Base-by-base conservation (phyloP, 1,140 invertebrate species). In the Heterodera schachtii region DNA sequence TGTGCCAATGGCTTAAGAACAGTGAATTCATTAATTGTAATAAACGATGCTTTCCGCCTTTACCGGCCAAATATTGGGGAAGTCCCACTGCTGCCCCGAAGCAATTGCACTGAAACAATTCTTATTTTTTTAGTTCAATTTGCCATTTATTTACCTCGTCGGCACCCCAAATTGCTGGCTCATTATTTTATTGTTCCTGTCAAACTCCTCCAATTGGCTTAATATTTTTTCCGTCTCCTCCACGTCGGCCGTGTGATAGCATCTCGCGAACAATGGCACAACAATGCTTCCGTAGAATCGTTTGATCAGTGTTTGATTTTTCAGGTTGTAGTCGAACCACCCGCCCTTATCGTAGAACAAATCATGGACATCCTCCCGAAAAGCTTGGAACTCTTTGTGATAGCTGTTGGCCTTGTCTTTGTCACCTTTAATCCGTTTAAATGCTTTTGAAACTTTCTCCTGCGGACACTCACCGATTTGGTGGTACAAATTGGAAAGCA, bases 31-130 rank as follows among this genome's bases (percentile, higher is more conserved):
- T 49, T 49, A 49, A 49, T 49, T 4, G 9, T 16, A 43, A 8
- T 16, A 4, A 41, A 16, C n/a, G n/a, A 3, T 7, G 19, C 70
- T 11, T 9, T 6, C 1, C 46, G 16, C n/a, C 70, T 11, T 80
- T 57, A 78, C 70, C 79, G 79, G 79, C 79, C 79, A 80, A 46
- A 78, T 66, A n/a, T 80, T 80, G 11, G 21, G 47, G 31, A 19
- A 64, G 47, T 80, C 79, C 79, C 79, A 80, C 8, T 80, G 79
- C n/a, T 80, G 41, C 3, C 7, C 11, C 7, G 46, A 49, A 3
- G 41, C 8, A 8, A 9, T 41, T 41, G 64, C 21, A 13, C 21
- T 41, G 69, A 19, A 69, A 64, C 3, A 11, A 6, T 44, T 21
- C 19, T 46, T 46, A n/a, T 6, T 73, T n/a, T 52, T 77, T 31